A percentile compares a stretch with the other conserved stretches of the same genome.
Conservation (phyloP, 2,113 vertebrate genomes). For the Pseudorhombus dupliciocellatus region DNA sequence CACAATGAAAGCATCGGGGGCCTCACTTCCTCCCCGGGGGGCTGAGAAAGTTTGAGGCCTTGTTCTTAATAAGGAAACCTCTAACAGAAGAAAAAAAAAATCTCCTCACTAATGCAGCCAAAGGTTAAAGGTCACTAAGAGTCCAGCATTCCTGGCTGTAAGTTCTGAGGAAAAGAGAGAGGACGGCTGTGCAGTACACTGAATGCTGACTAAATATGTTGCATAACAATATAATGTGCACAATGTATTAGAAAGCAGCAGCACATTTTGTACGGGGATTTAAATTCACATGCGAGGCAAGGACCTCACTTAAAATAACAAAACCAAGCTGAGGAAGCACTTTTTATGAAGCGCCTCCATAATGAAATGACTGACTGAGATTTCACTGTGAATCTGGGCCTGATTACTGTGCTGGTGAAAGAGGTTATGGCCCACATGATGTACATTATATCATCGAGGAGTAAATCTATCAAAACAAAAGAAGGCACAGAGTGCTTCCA, state of each 20-base stretch:
- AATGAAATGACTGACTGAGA: constrained; percentile 8
- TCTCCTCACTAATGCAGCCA: constrained; percentile 16
- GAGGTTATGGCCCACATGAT: constrained; percentile 38
- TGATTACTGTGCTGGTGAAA: constrained; percentile 51
- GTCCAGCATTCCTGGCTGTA: constrained; percentile 24
- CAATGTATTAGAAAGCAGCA: neutral
- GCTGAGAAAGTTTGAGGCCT: constrained; percentile 25
- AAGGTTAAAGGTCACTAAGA: constrained; percentile 29
- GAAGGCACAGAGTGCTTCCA: constrained; percentile 53
- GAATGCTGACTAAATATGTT: neutral
- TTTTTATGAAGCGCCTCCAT: constrained; percentile 49
- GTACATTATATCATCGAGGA: constrained; percentile 44
- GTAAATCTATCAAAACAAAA: constrained; percentile 58
- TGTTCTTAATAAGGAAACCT: constrained; percentile 54
- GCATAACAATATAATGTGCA: neutral
- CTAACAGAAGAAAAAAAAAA: constrained; percentile 37
- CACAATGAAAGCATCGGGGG: constrained; percentile 50
- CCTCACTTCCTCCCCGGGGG: constrained; percentile 65
- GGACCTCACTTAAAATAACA: constrained; percentile 40
- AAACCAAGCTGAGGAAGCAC: constrained; percentile 12
- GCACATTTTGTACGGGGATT: neutral
- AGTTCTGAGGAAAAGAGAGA: neutral
- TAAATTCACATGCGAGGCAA: constrained; percentile 1
- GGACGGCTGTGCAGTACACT: neutral
- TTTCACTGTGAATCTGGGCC: constrained; percentile 50